Evolutionary conservation across 1,140 invertebrate genomes (phyloP), one percentile per base, ranked within the genome.

Genomic region (Pseudobourletiella spinata): DNA sequence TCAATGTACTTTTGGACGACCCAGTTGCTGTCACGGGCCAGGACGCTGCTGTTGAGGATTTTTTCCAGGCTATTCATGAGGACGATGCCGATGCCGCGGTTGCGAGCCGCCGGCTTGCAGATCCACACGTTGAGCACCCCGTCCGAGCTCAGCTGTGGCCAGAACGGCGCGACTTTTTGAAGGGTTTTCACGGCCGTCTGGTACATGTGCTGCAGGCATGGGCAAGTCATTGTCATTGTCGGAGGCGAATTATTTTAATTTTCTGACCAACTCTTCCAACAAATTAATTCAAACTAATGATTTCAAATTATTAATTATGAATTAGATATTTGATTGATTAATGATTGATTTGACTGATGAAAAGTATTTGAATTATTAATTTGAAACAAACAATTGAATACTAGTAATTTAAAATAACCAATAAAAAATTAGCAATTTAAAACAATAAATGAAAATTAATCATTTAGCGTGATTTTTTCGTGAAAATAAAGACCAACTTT

Each of bases 31-130:
- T 70, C 69, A 59, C 67, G 32, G 56, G 25, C 4, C n/a, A n/a
- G n/a, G n/a, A n/a, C n/a, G n/a, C n/a, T n/a, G n/a, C n/a, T n/a
- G n/a, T n/a, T n/a, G n/a, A 91, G 75, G 32, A 96, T 92, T 69
- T 90, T 87, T 64, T 91, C 87, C 14, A 95, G 78, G 72, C 84
- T 86, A 73, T 92, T 88, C 79, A 91, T 84, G 25, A 95, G 78
- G 18, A 86, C 82, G 60, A 96, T 95, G 46, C 92, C 93, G 69
- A 89, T 89, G 0, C 94, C 93, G 2, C 92, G 80, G 64, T 91
- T 95, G 74, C 91, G 89, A 56, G 92, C 92, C 15, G 91, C 91
- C 0, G 94, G 94, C 75, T 97, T 97, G 25, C 95, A 81, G 67
- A 97, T 96, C 93, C 93, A 97, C 55, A 95, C 83, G 84, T 80